Evolutionary conservation across 2,888 invertebrate genomes (phyloP), one percentile per base, ranked within the genome.

Genomic region (Diarsia mendica): DNA sequence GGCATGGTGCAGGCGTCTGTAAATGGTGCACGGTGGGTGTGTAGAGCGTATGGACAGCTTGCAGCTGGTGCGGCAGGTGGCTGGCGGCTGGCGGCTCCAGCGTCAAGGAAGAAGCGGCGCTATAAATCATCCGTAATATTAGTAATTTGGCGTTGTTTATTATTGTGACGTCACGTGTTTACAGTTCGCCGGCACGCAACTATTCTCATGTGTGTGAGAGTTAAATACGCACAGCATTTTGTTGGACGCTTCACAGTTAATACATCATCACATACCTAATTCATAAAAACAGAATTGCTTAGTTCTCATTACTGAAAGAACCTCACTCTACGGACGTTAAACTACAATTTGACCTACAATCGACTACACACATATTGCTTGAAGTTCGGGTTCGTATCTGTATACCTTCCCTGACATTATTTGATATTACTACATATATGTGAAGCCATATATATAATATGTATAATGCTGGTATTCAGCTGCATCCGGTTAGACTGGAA

Each of bases 121-220:
- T 64, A 82, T 89, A 88, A 88, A 88, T 89, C 89, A 87, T 85
- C 75, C 73, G 65, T 75, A 82, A 83, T 83, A 85, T 89, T 84
- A 82, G 75, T 84, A 78, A 86, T 85, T 87, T 83, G 72, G 78
- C 64, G 83, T 85, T 88, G 84, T 89, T 88, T 89, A 85, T 83
- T 82, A 82, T 81, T 72, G 68, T 85, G 86, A 90, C 88, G 88
- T 88, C 87, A 88, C 70, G 51, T 80, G 85, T 87, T 85, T 88
- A 86, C 81, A 67, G 67, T 75, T 75, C 64, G 72, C 75, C 68
- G 78, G 83, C 85, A 82, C 83, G 78, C 72, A 82, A 76, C 86
- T 82, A 78, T 77, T 80, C 85, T 75, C 78, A 77, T 76, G 68
- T 82, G 79, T 77, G 80, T 74, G 82, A 76, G 78, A 81, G 85